Percentiles rank a stretch among this genome's conserved stretches.
phyloP scores from a whole-genome alignment of 1,140 invertebrate species.

The Trichoplusia ni region DNA sequence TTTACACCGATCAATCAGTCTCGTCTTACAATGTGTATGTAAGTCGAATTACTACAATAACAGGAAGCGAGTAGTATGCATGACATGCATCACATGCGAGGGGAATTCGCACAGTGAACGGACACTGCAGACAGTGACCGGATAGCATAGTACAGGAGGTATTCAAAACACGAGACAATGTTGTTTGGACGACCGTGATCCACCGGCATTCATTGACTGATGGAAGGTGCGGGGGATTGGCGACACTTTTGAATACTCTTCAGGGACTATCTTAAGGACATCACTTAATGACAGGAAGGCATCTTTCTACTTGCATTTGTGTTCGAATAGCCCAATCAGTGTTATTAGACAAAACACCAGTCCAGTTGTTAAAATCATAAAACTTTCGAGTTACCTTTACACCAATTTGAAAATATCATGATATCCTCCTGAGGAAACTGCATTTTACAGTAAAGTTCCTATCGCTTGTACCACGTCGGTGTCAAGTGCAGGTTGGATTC shows the following conservation, averaged over 20 bases:
- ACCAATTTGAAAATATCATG: no score
- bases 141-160: background rate
- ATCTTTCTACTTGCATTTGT: no score
- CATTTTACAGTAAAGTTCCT: background rate
- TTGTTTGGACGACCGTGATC: conserved; percentile 2
- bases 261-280: no score
- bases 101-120: conserved; percentile 8
- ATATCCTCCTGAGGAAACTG: no score
- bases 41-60: background rate
- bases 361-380: no score
- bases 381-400: no score
- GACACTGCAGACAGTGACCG: conserved; percentile 5
- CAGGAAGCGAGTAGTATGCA: conserved; percentile 11
- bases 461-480: background rate
- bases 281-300: no score
- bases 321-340: no score
- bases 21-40: background rate
- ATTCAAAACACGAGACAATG: conserved; percentile 25
- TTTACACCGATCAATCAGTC: background rate
- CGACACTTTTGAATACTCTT: no score
- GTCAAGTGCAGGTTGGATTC: conserved; percentile 23
- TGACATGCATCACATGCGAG: background rate
- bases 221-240: background rate
- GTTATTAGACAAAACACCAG: no score
- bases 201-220: conserved; percentile 23